phyloP scores from a whole-genome alignment of 2,797 vertebrate genomes.

The Emys orbicularis region DNA sequence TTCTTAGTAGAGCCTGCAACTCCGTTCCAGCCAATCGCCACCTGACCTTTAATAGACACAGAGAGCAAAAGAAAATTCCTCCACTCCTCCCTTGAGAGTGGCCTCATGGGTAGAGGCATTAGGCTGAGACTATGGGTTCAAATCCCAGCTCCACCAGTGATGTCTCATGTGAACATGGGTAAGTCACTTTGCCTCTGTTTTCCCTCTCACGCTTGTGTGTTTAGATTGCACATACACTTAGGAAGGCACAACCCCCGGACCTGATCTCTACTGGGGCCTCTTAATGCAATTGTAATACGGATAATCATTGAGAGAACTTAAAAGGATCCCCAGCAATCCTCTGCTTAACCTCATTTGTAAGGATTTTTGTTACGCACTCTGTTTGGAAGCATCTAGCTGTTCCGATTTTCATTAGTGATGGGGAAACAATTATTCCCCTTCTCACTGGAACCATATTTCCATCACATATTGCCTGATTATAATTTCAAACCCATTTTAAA shows the following conservation, averaged over 20 bases:
- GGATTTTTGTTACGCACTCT: background rate
- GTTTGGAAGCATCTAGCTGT: background rate
- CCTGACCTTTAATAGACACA: background rate
- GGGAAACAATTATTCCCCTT: background rate
- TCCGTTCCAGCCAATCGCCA: background rate
- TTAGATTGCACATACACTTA: background rate
- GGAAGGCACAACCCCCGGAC: background rate
- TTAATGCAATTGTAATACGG: fast-evolving
- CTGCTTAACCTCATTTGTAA: background rate
- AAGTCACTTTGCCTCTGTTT: background rate
- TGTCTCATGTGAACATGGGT: background rate
- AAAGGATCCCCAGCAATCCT: background rate
- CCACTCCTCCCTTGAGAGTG: background rate
- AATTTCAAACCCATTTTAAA: background rate
- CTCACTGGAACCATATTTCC: background rate
- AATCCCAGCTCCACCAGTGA: background rate
- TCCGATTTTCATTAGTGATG: background rate
- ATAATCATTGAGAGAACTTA: background rate
- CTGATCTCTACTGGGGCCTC: background rate
- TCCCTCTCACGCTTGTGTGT: background rate
- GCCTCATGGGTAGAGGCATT: background rate
- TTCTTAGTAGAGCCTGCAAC: background rate
- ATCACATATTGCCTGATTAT: background rate
- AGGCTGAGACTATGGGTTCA: background rate
- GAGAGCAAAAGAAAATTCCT: background rate